These are phyloP conservation scores for Anas acuta DNA, from an alignment of 2,797 vertebrate species.

Conservation along the genomic window DNA sequence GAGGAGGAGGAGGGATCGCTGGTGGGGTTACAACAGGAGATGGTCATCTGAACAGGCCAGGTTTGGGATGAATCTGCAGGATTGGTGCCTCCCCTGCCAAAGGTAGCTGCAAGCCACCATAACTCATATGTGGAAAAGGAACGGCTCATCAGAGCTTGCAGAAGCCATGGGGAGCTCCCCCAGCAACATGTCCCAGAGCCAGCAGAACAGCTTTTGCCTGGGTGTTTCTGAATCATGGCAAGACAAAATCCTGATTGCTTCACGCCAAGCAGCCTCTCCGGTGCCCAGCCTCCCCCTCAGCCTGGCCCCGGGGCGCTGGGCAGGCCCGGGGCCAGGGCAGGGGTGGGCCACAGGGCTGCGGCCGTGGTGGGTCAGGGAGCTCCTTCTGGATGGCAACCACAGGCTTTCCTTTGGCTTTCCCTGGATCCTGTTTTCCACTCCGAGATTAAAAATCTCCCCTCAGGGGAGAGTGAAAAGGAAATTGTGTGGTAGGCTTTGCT, in stretches of 20 bases:
- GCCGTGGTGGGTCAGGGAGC: background rate
- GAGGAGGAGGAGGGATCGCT: background rate
- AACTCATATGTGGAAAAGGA: background rate
- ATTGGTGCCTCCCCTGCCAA: background rate
- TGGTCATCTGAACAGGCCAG: background rate
- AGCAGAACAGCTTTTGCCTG: background rate
- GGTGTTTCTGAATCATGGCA: background rate
- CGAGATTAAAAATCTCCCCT: conserved; percentile 30
- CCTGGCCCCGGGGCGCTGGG: background rate
- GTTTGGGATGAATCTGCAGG: background rate
- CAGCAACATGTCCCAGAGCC: background rate
- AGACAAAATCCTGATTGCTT: background rate
- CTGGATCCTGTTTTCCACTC: conserved; percentile 1
- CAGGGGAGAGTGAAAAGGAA: conserved; percentile 21
- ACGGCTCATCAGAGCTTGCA: background rate
- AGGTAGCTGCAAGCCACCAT: background rate
- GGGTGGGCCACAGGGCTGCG: background rate
- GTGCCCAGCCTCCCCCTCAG: no score
- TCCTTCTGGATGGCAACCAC: background rate
- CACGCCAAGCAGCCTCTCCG: background rate
- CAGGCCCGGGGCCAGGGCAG: background rate
- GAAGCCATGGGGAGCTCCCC: background rate
- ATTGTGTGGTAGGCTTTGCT: conserved; percentile 45
- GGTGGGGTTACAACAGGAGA: background rate
- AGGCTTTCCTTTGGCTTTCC: background rate